phyloP scores from a whole-genome alignment of 2,113 vertebrate genomes.

The Diphyllodes magnificus region DNA sequence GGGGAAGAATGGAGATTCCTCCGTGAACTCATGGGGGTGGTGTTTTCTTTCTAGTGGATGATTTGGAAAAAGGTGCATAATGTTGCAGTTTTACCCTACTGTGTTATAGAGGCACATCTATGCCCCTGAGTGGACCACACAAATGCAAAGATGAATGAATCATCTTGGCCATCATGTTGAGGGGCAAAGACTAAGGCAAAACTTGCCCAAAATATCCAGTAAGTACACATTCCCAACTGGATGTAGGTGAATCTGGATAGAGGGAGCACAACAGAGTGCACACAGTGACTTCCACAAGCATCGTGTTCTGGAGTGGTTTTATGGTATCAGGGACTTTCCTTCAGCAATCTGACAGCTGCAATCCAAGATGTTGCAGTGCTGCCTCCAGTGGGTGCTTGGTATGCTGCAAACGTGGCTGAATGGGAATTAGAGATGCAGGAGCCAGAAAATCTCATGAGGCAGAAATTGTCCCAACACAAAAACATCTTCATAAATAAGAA shows the following conservation, averaged over 20 bases:
- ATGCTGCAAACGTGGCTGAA: fast-evolving
- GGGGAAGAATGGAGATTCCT: background rate
- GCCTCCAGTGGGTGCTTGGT: background rate
- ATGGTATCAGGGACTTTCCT: background rate
- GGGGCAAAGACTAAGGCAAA: background rate
- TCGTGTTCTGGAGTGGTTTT: background rate
- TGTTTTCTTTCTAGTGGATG: background rate
- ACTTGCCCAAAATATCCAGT: background rate
- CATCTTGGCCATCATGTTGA: background rate
- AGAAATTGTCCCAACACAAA: background rate
- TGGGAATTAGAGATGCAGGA: background rate
- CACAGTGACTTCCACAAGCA: background rate
- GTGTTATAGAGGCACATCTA: background rate
- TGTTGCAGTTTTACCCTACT: background rate
- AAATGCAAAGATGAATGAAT: background rate
- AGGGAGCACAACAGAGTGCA: background rate
- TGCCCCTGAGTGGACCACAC: background rate
- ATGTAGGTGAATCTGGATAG: background rate
- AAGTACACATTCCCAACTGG: background rate
- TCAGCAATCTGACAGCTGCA: background rate
- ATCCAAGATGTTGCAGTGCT: background rate
- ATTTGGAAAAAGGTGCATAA: background rate
- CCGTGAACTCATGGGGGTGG: background rate
- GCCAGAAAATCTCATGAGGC: background rate
- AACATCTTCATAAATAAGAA: background rate